A percentile compares a stretch with the other conserved stretches of the same genome.
Conservation (phyloP, 2,888 invertebrate genomes). For the Agriopis aurantiaria region DNA sequence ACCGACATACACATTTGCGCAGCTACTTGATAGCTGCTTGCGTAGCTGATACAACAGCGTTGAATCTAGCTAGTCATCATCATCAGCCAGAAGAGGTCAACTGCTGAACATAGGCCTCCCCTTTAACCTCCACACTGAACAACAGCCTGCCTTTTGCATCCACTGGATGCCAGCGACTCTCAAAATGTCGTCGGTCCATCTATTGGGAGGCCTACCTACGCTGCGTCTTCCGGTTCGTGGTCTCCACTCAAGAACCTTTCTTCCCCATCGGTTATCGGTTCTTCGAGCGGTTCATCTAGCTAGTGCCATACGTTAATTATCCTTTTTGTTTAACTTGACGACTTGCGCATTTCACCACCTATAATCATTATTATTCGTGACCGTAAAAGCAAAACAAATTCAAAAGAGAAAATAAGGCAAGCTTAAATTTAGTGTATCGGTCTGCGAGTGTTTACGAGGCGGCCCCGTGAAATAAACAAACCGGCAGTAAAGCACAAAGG, state of each 20-base stretch:
- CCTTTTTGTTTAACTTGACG: neutral
- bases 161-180: no score
- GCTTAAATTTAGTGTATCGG: constrained; percentile 80
- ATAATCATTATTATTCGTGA: constrained; percentile 44
- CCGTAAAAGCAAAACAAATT: constrained; percentile 59
- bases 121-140: no score
- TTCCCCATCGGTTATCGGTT: no score
- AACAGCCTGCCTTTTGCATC: no score
- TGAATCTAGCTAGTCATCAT: neutral
- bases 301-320: neutral
- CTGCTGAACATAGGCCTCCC: no score
- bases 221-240: no score
- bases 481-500: constrained; percentile 77
- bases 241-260: no score
- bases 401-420: constrained; percentile 70
- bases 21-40: constrained; percentile 29
- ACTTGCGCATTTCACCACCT: neutral
- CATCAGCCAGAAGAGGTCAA: no score
- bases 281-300: no score
- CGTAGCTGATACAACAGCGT: neutral
- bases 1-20: constrained; percentile 36
- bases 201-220: no score
- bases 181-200: no score
- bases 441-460: constrained; percentile 80
- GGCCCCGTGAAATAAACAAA: constrained; percentile 80